phyloP scores from a whole-genome alignment of 2,113 vertebrate species.

The Callocephalon fimbriatum region DNA sequence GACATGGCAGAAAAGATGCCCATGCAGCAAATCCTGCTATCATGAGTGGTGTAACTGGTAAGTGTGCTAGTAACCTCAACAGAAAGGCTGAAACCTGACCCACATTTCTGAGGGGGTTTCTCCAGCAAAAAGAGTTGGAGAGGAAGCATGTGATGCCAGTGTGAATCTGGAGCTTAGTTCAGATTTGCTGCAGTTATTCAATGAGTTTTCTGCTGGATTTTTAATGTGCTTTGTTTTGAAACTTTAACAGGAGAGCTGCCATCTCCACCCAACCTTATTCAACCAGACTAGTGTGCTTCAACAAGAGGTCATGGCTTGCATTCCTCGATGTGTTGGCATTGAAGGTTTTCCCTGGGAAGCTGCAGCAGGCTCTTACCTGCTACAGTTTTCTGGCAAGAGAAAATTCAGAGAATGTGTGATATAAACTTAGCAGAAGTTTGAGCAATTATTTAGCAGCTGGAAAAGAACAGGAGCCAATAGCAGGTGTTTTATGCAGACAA shows the following conservation, averaged over 20 bases:
- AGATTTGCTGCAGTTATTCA: background rate
- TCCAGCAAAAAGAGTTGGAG: background rate
- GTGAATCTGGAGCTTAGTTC: background rate
- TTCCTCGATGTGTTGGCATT: background rate
- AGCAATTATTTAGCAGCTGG: background rate
- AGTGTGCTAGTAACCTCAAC: background rate
- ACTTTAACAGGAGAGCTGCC: background rate
- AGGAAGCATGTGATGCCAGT: background rate
- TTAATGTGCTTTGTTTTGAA: background rate
- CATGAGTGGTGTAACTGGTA: background rate
- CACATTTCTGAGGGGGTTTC: background rate
- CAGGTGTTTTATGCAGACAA: background rate
- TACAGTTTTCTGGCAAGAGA: background rate
- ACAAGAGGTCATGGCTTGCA: fast-evolving
- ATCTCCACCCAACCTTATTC: background rate
- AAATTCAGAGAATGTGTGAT: background rate
- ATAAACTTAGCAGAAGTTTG: background rate
- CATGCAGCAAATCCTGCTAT: background rate
- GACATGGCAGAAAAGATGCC: background rate
- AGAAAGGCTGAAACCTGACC: background rate
- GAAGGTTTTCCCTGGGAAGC: background rate
- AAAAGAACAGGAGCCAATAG: background rate
- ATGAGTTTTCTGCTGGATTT: background rate
- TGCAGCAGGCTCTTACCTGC: background rate
- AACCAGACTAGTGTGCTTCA: background rate